Conservation (phyloP, 2,888 invertebrate genomes). For the Cyclophora albipunctata region DNA sequence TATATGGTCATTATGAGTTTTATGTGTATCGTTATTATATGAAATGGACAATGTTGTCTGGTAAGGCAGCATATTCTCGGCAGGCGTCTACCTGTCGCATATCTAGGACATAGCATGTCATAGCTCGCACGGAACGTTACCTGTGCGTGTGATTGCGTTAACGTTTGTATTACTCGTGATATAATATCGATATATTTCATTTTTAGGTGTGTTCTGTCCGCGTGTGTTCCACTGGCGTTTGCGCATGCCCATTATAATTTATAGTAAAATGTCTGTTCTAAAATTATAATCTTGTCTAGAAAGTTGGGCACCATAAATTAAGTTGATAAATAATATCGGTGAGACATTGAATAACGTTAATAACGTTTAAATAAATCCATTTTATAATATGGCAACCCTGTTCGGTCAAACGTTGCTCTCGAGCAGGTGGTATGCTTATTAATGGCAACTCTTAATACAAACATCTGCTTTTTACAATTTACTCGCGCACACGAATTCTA, state of each 20-base stretch:
- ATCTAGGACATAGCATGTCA: constrained; percentile 69
- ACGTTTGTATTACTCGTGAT: constrained; percentile 44
- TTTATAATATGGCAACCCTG: constrained; percentile 30
- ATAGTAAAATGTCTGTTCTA: background rate
- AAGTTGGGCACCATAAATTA: background rate
- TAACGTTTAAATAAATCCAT: background rate
- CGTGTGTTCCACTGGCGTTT: constrained; percentile 18
- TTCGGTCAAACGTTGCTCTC: constrained; percentile 31
- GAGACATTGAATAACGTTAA: no score
- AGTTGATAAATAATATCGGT: no score
- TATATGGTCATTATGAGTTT: constrained; percentile 23
- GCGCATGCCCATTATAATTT: constrained; percentile 10
- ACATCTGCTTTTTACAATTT: constrained; percentile 69
- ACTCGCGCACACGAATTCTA: constrained; percentile 51
- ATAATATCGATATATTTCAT: constrained; percentile 48
- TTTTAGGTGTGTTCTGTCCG: constrained; percentile 30
- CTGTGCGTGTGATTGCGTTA: constrained; percentile 55
- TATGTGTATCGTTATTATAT: constrained; percentile 29
- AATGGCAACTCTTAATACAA: constrained; percentile 51
- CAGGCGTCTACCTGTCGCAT: constrained; percentile 56
- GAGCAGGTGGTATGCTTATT: constrained; percentile 58
- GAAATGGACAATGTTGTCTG: constrained; percentile 40
- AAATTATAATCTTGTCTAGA: background rate
- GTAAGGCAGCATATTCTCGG: constrained; percentile 37
- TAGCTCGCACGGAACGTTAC: constrained; percentile 57